Evolutionary conservation across 2,797 vertebrate species (phyloP), one percentile per base, ranked within the genome.

Genomic region (Ceyx erithaca): DNA sequence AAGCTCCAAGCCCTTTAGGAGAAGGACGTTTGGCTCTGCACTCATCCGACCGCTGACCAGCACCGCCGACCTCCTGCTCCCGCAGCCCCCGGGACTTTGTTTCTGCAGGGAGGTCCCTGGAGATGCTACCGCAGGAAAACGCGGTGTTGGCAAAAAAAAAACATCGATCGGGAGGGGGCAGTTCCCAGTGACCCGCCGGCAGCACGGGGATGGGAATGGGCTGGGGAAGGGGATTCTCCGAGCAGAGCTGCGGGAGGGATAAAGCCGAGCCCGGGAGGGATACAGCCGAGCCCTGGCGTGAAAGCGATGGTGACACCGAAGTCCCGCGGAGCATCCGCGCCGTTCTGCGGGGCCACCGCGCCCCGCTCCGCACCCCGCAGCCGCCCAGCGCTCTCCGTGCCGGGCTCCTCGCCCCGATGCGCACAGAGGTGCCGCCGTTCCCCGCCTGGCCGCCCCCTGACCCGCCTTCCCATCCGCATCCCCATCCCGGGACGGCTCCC

Each of bases 401-500:
- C 76, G 5, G 31, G 51, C 62, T 18, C 51, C 51, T 31, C 62
- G 31, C 63, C 48, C 37, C 15, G 14, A 4, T 7, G 21, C 31
- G 3, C 33, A 11, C 3, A 6, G 8, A 9, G 9, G 7, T 7
- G 25, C 67, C 23, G 31, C 55, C 41, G 20, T 2, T 51, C 14
- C 30, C 28, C 17, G 13, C 18, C 35, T 6, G 22, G 19, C 22
- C 12, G 15, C 20, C 14, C 13, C 37, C 37, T 40, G 37, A 14
- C 37, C 22, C 8, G 15, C 20, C 14, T 10, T 22, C 45, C 21
- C 18, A 10, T 23, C 46, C 62, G 9, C 30, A 30, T 10, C 18
- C 6, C 18, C n/a, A 6, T 1, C 28, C 43, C 25, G 4, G 20
- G 26, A 2, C 2, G 2, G 35, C 54, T 21, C n/a, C 52, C 5